These are phyloP conservation scores for Sarcophaga variegata DNA, from an alignment of 2,888 invertebrate genomes.

Conservation along the genomic window DNA sequence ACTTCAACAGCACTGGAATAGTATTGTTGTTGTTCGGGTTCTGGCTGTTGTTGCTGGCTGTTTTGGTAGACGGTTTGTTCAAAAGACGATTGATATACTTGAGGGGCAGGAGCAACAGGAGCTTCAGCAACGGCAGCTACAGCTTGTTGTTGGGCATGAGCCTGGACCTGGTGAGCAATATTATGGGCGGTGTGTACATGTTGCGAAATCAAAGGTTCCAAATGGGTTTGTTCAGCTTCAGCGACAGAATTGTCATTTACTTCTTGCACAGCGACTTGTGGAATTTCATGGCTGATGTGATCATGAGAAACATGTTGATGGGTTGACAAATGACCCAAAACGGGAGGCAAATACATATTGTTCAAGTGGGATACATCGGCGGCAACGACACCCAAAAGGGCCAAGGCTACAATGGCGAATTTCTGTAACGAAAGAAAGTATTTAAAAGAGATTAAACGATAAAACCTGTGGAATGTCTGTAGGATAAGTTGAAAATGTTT, in stretches of 20 bases:
- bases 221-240: conserved; percentile 23
- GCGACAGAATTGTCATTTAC: conserved; percentile 44
- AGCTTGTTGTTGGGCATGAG: conserved; percentile 27
- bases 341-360: conserved; percentile 71
- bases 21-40: conserved; percentile 33
- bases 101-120: conserved; percentile 26
- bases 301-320: conserved; percentile 34
- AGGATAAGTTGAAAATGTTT: too few relatives aligned
- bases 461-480: too few relatives aligned
- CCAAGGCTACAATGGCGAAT: conserved; percentile 71
- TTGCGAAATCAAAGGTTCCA: conserved; percentile 6
- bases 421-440: conserved; percentile 69
- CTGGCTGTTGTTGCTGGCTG: conserved; percentile 42
- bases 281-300: conserved; percentile 42
- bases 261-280: conserved; percentile 38
- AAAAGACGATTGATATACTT: conserved; percentile 27
- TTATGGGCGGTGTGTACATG: not conserved
- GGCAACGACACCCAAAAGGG: conserved; percentile 71
- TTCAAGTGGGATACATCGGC: conserved; percentile 76
- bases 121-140: conserved; percentile 2
- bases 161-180: conserved; percentile 20
- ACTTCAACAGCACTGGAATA: conserved; percentile 22
- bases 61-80: conserved; percentile 35
- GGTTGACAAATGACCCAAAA: conserved; percentile 6
- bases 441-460: not conserved